Percentiles rank a stretch among this genome's conserved stretches.
phyloP scores from a whole-genome alignment of 2,888 invertebrate genomes.

The Callyntrura guangdongensis region DNA sequence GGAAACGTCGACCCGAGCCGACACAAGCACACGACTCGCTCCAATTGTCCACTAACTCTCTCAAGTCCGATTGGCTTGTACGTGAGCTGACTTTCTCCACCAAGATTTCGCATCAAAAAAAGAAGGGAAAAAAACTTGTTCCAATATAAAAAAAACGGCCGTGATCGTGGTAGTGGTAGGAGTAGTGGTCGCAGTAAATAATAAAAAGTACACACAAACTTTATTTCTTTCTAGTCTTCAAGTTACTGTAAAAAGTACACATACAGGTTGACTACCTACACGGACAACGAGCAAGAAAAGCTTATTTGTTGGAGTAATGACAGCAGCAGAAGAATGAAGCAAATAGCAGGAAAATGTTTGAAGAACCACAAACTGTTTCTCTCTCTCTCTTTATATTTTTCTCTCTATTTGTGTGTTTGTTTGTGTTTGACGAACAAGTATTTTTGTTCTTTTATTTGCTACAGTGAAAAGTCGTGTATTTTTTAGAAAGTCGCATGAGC shows the following conservation, averaged over 20 bases:
- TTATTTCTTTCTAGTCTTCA: slow-evolving; percentile 41
- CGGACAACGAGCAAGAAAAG: too few species aligned
- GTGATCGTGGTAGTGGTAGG: too few species aligned
- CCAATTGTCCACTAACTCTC: slow-evolving; percentile 81
- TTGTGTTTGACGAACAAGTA: slow-evolving; percentile 59
- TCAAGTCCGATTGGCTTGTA: slow-evolving; percentile 75
- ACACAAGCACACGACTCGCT: slow-evolving; percentile 79
- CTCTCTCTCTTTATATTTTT: too few species aligned
- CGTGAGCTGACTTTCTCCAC: slow-evolving; percentile 82
- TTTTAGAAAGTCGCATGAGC: too few species aligned
- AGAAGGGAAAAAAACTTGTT: slow-evolving; percentile 59
- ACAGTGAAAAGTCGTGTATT: slow-evolving; percentile 53
- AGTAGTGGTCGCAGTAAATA: slow-evolving; percentile 27
- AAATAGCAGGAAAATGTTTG: slow-evolving; percentile 26
- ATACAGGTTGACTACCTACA: slow-evolving; percentile 60
- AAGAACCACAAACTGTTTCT: slow-evolving; percentile 42
- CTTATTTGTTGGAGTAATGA: slow-evolving; percentile 1
- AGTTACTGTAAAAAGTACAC: slow-evolving; percentile 39
- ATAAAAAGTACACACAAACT: slow-evolving; percentile 16
- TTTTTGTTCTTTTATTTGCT: slow-evolving; percentile 54
- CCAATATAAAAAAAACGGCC: slow-evolving; percentile 71
- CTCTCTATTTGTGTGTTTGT: too few species aligned
- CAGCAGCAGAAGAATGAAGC: slow-evolving; percentile 18
- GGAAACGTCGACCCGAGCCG: slow-evolving; percentile 79
- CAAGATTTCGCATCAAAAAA: slow-evolving; percentile 70